These are phyloP conservation scores for Mythimna lalbum DNA, from an alignment of 2,888 invertebrate genomes.

Conservation along the genomic window DNA sequence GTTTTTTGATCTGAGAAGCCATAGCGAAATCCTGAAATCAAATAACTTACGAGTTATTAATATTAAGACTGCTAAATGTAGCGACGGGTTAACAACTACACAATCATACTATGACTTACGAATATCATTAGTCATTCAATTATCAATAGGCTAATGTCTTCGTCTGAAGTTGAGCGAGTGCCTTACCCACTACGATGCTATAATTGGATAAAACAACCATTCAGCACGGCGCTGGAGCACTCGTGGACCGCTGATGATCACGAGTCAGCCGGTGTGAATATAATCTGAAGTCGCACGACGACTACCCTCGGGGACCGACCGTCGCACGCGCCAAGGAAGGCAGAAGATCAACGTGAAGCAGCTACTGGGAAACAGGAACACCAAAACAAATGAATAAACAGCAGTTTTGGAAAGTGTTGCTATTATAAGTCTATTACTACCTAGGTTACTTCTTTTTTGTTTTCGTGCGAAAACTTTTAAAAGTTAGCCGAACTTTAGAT, in stretches of 20 bases:
- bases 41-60: no score
- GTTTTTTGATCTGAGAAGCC: no score
- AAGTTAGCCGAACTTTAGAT: no score
- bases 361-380: neutral
- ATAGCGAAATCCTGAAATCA: no score
- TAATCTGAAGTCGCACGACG: constrained; percentile 51
- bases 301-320: constrained; percentile 38
- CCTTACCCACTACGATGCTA: neutral
- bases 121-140: neutral
- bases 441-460: no score
- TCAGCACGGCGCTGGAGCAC: constrained; percentile 7
- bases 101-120: neutral
- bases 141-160: neutral
- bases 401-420: neutral
- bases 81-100: neutral
- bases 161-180: no score
- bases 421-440: neutral
- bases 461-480: no score
- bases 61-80: neutral
- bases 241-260: constrained; percentile 45
- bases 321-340: fast-evolving
- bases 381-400: neutral
- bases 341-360: constrained; percentile 24
- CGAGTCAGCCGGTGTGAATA: constrained; percentile 55
- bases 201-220: constrained; percentile 11